Evolutionary conservation across 1,140 invertebrate genomes (phyloP).

Genomic region (Marisa cornuarietis): DNA sequence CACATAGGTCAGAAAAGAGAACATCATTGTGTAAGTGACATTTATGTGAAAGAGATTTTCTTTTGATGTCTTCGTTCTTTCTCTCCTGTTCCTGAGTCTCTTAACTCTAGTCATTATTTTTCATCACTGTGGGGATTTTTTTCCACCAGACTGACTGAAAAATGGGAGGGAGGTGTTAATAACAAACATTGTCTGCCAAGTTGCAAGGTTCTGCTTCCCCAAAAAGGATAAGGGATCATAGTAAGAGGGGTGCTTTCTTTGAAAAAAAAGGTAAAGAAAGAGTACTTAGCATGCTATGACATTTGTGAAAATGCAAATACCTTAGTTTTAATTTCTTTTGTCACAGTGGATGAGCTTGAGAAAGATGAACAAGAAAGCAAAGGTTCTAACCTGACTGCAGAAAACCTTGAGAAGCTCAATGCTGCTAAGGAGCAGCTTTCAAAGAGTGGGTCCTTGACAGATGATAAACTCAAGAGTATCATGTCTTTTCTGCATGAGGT

Average conservation of each 20-base stretch:
- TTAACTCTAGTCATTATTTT: no score
- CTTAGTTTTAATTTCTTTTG: slow-evolving; percentile 4
- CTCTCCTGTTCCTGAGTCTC: no score
- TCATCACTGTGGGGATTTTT: no score
- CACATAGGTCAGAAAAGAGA: slow-evolving; percentile 51
- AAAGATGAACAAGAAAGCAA: slow-evolving; percentile 43
- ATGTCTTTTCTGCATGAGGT: slow-evolving; percentile 65
- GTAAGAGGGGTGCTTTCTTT: not conserved
- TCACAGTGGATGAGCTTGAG: slow-evolving; percentile 58
- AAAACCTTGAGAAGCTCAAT: slow-evolving; percentile 54
- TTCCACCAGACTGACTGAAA: no score
- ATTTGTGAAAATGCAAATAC: no score
- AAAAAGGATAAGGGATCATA: not conserved
- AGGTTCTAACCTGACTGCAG: slow-evolving; percentile 50
- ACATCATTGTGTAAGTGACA: slow-evolving; percentile 57
- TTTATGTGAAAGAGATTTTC: not conserved
- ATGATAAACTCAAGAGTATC: slow-evolving; percentile 64
- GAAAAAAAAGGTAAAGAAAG: no score
- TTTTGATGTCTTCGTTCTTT: no score
- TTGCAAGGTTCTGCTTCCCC: not conserved
- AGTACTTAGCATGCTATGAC: no score
- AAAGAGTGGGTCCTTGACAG: slow-evolving; percentile 53
- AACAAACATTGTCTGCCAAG: no score
- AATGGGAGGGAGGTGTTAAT: no score
- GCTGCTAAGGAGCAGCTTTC: slow-evolving; percentile 33